Evolutionary conservation across 2,113 vertebrate genomes (phyloP).

Genomic region (Poeciliopsis prolifica): DNA sequence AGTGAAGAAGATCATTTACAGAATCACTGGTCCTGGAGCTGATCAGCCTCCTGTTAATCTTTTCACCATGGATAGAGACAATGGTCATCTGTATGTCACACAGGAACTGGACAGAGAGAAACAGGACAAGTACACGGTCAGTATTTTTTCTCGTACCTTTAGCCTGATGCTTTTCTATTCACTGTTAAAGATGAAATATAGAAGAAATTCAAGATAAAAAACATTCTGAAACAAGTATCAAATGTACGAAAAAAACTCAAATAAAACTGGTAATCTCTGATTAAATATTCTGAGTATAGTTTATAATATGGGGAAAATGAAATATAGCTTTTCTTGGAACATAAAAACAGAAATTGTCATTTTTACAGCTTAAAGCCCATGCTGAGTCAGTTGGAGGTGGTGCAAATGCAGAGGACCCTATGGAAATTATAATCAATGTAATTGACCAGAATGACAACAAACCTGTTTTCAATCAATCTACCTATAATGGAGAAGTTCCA

Average conservation of each 20-base stretch:
- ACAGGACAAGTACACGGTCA: conserved; percentile 14
- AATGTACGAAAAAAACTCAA: no score
- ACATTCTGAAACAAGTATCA: no score
- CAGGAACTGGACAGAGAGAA: conserved; percentile 71
- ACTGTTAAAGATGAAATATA: neutral
- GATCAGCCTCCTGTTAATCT: conserved; percentile 43
- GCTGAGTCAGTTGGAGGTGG: conserved; percentile 34
- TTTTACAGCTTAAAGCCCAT: conserved; percentile 59
- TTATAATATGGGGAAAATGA: no score
- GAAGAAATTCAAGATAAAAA: no score
- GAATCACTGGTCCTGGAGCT: conserved; percentile 74
- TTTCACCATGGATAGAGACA: conserved; percentile 53
- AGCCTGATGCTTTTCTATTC: neutral
- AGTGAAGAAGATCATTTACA: conserved; percentile 45
- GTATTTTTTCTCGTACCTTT: neutral
- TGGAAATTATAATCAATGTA: conserved; percentile 70
- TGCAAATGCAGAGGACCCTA: conserved; percentile 52
- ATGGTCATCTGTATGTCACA: conserved; percentile 61
- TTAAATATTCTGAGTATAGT: no score
- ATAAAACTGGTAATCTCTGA: no score
- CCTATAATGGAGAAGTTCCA: conserved; percentile 63
- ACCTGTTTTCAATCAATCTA: conserved; percentile 62
- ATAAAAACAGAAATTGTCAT: neutral
- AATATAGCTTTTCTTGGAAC: no score
- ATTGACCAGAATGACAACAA: conserved; percentile 78